Conservation (phyloP, 1,140 invertebrate species). For the Bathynomus jamesi region DNA sequence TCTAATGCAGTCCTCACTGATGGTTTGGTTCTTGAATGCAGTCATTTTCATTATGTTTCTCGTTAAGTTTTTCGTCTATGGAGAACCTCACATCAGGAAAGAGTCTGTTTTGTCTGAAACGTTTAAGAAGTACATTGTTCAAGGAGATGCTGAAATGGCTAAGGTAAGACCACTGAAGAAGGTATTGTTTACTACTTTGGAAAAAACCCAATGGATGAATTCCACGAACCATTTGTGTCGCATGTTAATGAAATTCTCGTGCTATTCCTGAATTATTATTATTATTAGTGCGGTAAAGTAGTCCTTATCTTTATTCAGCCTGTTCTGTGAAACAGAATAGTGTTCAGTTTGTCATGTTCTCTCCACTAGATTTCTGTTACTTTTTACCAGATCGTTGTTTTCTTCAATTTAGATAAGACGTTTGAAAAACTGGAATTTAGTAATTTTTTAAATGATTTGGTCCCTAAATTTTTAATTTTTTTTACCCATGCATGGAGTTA, state of each 20-base stretch:
- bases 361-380: too few relatives aligned
- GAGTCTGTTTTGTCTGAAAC: conserved; percentile 65
- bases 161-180: conserved; percentile 49
- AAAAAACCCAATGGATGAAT: not conserved
- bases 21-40: conserved; percentile 55
- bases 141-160: conserved; percentile 70
- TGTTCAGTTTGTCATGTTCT: too few relatives aligned
- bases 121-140: conserved; percentile 71
- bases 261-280: too few relatives aligned
- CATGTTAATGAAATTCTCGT: too few relatives aligned
- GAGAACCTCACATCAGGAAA: conserved; percentile 70
- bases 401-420: too few relatives aligned
- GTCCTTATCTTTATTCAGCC: not conserved
- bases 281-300: too few relatives aligned
- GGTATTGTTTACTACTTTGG: conserved; percentile 18
- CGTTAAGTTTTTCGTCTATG: conserved; percentile 72
- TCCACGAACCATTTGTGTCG: too few relatives aligned
- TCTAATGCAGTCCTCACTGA: conserved; percentile 39
- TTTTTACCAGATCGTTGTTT: too few relatives aligned
- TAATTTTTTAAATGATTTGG: too few relatives aligned
- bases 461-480: too few relatives aligned
- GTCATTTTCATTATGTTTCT: conserved; percentile 63
- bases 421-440: too few relatives aligned
- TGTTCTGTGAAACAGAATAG: not conserved
- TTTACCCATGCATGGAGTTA: too few relatives aligned